A percentile compares a stretch with the other conserved stretches of the same genome.
These are phyloP conservation scores for Drosophila bocqueti DNA, from an alignment of 1,140 invertebrate species.

Conservation along the genomic window DNA sequence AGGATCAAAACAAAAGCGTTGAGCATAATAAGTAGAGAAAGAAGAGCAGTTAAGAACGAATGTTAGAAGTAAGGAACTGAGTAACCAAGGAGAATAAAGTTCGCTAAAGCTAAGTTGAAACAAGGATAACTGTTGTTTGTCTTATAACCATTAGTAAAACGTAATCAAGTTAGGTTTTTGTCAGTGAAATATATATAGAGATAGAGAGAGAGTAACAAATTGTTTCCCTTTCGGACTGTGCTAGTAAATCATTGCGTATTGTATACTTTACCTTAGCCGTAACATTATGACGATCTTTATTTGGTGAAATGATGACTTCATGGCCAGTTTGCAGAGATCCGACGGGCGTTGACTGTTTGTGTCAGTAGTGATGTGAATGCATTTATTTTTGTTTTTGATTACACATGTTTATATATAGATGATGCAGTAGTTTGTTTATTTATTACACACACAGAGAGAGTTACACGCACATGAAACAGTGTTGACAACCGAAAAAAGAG, in stretches of 20 bases:
- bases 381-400: slow-evolving; percentile 57
- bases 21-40: slow-evolving; percentile 29
- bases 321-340: slow-evolving; percentile 95
- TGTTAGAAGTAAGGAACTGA: slow-evolving; percentile 38
- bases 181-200: slow-evolving; percentile 7
- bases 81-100: slow-evolving; percentile 30
- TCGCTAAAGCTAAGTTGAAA: slow-evolving; percentile 39
- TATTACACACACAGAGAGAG: slow-evolving; percentile 56
- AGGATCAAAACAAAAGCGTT: slow-evolving; percentile 46
- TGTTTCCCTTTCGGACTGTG: slow-evolving; percentile 22
- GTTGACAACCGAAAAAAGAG: slow-evolving; percentile 65
- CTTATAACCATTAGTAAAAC: slow-evolving; percentile 32
- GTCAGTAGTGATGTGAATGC: slow-evolving; percentile 63
- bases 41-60: slow-evolving; percentile 33
- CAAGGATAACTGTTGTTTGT: slow-evolving; percentile 29
- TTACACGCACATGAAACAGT: slow-evolving; percentile 66
- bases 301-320: slow-evolving; percentile 95
- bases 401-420: slow-evolving; percentile 54
- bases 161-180: slow-evolving; percentile 29
- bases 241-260: slow-evolving; percentile 42
- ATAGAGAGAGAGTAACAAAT: slow-evolving; percentile 16
- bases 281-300: slow-evolving; percentile 92
- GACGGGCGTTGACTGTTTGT: slow-evolving; percentile 93
- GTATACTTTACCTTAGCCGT: slow-evolving; percentile 90
- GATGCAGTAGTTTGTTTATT: slow-evolving; percentile 53